Evolutionary conservation across 2,113 vertebrate genomes (phyloP).

Genomic region (Paradoxurus hermaphroditus): DNA sequence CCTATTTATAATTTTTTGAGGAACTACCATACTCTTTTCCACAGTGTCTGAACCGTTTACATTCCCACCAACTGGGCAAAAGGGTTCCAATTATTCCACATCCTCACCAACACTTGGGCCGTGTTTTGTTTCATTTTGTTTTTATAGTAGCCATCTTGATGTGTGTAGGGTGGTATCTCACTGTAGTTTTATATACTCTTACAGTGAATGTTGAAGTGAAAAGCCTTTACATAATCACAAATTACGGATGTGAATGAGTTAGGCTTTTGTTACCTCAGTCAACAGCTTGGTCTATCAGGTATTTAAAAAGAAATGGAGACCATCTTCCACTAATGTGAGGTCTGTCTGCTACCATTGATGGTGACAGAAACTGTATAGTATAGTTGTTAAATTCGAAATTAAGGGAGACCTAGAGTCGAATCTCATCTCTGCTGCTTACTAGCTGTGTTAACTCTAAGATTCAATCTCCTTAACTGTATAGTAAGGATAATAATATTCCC

Average conservation of each 20-base stretch:
- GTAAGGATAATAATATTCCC: neutral
- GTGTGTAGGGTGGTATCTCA: neutral
- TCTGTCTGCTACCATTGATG: neutral
- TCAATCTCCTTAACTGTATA: neutral
- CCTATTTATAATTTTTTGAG: neutral
- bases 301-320: neutral
- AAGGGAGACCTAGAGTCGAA: neutral
- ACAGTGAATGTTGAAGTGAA: neutral
- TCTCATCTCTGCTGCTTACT: neutral
- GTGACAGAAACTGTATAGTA: neutral
- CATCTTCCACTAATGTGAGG: neutral
- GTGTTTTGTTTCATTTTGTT: neutral
- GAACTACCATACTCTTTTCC: neutral
- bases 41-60: neutral
- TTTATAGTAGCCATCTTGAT: neutral
- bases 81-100: neutral
- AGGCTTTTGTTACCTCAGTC: neutral
- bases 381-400: neutral
- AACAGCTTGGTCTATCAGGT: neutral
- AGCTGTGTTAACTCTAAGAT: neutral
- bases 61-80: neutral
- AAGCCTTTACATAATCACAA: neutral
- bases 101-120: neutral
- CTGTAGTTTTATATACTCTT: neutral
- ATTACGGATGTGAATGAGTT: neutral